Evolutionary conservation across 2,888 invertebrate species (phyloP), one percentile per base, ranked within the genome.

Genomic region (Celastrina argiolus): DNA sequence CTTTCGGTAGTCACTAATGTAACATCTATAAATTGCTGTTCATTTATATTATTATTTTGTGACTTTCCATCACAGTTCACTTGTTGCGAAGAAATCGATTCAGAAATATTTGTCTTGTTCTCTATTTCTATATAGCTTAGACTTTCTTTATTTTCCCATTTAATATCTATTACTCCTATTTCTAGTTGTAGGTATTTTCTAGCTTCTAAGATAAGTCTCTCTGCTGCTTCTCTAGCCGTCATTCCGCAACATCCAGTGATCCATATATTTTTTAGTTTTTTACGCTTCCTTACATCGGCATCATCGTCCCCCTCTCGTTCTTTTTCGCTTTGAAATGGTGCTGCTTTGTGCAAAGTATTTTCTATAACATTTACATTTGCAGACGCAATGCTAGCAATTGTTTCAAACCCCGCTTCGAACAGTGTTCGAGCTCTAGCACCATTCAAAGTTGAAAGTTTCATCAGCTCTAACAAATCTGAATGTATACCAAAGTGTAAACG

Each of bases 401-500:
- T 94, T 78, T 95, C 95, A 72, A 96, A 94, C 0, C 97, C 97
- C 28, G 94, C 93, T 83, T 96, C 94, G 80, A 94, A 97, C 6
- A 99, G 88, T 42, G 95, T 94, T 75, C 99, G 92, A 1, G 99
- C 98, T 72, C 96, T 93, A 74, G 94, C 93, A 0, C 96, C 97
- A 81, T 97, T 97, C 65, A 99, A 84, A 72, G 95, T 93, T 0
- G 97, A 93, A 56, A 99, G 86, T 73, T 96, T 94, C 92, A 98
- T 96, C 66, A 99, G 91, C 80, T 99, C 99, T 70, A 98, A 92
- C 51, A 99, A 91, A 81, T 99, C 99, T 26, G 96, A 93, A 78
- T 97, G 96, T 59, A 99, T 95, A 12, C 99, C 99, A 83, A 99
- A 99, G 77, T 97, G 97, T 56, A 99, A 92, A 16, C 99, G 94